Percentiles rank a stretch among this genome's conserved stretches.
These are phyloP conservation scores for Holothuria scabra DNA, from an alignment of 53 echinoderm and acorn worm genomes.

Conservation along the genomic window DNA sequence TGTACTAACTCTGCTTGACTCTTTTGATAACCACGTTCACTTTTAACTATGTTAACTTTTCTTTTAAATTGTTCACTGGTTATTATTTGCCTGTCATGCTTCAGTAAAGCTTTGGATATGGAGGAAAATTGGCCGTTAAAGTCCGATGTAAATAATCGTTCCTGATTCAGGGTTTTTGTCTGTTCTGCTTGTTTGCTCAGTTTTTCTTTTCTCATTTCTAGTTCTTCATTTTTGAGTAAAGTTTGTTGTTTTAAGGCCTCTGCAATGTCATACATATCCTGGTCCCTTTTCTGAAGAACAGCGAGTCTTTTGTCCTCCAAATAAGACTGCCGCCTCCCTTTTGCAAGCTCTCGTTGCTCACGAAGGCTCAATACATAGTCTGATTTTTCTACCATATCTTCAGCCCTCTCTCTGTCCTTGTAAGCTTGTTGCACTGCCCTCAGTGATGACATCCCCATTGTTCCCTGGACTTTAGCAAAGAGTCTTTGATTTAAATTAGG, in stretches of 20 bases:
- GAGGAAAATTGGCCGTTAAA: constrained; percentile 93
- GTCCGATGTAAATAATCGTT: constrained; percentile 71
- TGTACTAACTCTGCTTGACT: constrained; percentile 76
- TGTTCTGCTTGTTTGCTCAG: constrained; percentile 61
- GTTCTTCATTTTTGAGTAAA: constrained; percentile 49
- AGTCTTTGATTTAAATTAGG: constrained; percentile 85
- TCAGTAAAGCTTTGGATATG: constrained; percentile 90
- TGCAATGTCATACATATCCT: constrained; percentile 60
- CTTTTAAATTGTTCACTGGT: constrained; percentile 47
- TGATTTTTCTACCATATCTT: constrained; percentile 54
- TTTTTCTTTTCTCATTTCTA: constrained; percentile 58
- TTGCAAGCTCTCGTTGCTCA: constrained; percentile 73
- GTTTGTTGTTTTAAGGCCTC: constrained; percentile 67
- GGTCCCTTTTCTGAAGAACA: constrained; percentile 72
- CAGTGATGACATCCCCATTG: constrained; percentile 95
- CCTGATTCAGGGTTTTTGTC: constrained; percentile 43
- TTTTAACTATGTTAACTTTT: constrained; percentile 51
- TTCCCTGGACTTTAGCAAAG: constrained; percentile 91
- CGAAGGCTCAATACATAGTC: constrained; percentile 73
- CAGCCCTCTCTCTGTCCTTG: constrained; percentile 77
- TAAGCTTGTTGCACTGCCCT: constrained; percentile 95
- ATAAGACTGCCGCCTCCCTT: constrained; percentile 65
- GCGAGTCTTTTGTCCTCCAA: constrained; percentile 83
- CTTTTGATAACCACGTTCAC: constrained; percentile 61
- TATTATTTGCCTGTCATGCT: constrained; percentile 79